Evolutionary conservation across 2,113 vertebrate genomes (phyloP), one percentile per base, ranked within the genome.

Genomic region (Nannobrachium achirus): DNA sequence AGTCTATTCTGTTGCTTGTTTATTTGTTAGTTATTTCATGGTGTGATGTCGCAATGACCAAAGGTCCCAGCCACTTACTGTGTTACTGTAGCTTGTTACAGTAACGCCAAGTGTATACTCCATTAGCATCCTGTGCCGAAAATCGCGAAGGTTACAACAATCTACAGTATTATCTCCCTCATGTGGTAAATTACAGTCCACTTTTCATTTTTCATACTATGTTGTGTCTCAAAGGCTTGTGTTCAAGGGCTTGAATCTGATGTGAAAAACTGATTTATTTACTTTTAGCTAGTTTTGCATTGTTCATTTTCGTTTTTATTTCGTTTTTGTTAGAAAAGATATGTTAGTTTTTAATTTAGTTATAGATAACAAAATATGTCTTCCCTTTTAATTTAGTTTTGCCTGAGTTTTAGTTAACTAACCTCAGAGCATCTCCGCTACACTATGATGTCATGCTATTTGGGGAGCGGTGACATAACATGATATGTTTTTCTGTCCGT

Each of bases 401-500:
- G n/a, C n/a, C n/a, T n/a, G n/a, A n/a, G n/a, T n/a, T n/a, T n/a
- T n/a, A n/a, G n/a, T n/a, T n/a, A n/a, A n/a, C n/a, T n/a, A n/a
- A n/a, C n/a, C 75, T 51, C 63, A 69, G 56, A 72, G 20, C 44
- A 73, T 63, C 53, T 38, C 69, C 50, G 73, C 55, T 57, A 76
- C 75, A 56, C 50, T 39, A 63, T 85, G 74, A 82, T 73, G 68
- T 79, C 75, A 78, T 66, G 18, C 71, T 51, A 83, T 80, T 63
- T 73, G 81, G 76, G 16, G 16, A 13, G 16, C 59, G 69, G 40
- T 78, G 82, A 86, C 80, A 66, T 56, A 13, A 58, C 52, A 38
- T 68, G 85, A 84, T 69, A 73, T 62, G 71, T n/a, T n/a, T n/a
- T n/a, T n/a, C 78, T 87, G 84, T 83, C 86, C 66, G 83, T 75